A percentile compares a stretch with the other conserved stretches of the same genome.
Evolutionary conservation across 2,888 invertebrate species (phyloP).

Genomic region (Timema podura): DNA sequence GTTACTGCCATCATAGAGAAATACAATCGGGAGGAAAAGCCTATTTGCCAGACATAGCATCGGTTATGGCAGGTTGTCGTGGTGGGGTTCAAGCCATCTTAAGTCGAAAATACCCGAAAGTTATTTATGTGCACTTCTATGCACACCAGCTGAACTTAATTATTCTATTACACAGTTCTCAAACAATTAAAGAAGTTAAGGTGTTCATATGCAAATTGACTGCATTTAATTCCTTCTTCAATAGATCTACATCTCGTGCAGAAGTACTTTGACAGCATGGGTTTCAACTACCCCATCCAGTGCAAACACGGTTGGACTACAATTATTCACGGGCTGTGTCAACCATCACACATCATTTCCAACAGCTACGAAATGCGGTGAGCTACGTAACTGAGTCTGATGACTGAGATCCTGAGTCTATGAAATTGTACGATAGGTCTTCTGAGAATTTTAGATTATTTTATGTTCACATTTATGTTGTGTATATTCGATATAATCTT

Average conservation of each 20-base stretch:
- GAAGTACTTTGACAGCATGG: not conserved
- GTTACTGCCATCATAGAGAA: slow-evolving; percentile 7
- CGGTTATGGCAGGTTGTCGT: not conserved
- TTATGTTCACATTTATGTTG: not conserved
- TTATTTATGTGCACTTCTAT: not conserved
- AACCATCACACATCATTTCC: not conserved
- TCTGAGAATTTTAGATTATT: slow-evolving; percentile 3
- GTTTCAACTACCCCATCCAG: not conserved
- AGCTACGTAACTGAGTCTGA: too few relatives aligned
- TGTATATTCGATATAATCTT: not conserved
- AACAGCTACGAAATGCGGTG: not conserved
- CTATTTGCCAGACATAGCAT: slow-evolving; percentile 23
- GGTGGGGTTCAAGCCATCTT: not conserved
- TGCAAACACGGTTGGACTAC: not conserved
- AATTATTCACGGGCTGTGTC: not conserved
- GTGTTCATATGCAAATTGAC: not conserved
- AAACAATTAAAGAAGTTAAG: not conserved
- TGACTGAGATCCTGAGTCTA: not conserved
- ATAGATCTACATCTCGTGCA: too few relatives aligned
- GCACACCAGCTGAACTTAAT: not conserved
- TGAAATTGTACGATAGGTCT: not conserved
- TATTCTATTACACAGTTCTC: not conserved
- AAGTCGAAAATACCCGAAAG: not conserved
- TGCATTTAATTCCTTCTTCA: not conserved
- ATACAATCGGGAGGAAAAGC: not conserved